Evolutionary conservation across 2,113 vertebrate genomes (phyloP).

Genomic region (Paedocypris sp.): DNA sequence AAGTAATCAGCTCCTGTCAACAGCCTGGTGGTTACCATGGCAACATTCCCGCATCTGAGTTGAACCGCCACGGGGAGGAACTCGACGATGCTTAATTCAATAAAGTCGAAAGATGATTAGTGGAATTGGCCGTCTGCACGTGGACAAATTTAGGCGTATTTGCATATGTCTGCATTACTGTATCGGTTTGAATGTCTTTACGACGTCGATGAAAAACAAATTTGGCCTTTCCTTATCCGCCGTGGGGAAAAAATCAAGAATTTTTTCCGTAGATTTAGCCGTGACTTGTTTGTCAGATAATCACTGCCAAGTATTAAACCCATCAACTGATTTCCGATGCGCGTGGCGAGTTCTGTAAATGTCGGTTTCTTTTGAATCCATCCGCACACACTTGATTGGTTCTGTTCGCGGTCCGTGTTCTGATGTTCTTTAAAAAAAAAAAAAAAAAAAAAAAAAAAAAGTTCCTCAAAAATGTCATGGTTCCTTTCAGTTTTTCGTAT

Average conservation of each 20-base stretch:
- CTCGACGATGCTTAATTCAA: slow-evolving; percentile 6
- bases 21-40: slow-evolving; percentile 31
- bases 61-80: slow-evolving; percentile 9
- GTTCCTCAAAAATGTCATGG: too few relatives aligned
- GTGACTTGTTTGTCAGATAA: not conserved
- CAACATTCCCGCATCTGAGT: slow-evolving; percentile 21
- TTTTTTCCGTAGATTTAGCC: not conserved
- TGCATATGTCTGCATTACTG: not conserved
- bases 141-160: not conserved
- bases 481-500: too few relatives aligned
- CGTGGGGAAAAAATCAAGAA: too few relatives aligned
- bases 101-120: slow-evolving; percentile 1
- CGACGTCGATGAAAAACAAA: too few relatives aligned
- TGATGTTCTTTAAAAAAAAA: too few relatives aligned
- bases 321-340: not conserved
- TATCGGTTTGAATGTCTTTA: slow-evolving; percentile 1
- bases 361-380: too few relatives aligned
- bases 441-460: too few relatives aligned
- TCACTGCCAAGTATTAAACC: slow-evolving; percentile 20
- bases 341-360: too few relatives aligned
- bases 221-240: too few relatives aligned
- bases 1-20: slow-evolving; percentile 32
- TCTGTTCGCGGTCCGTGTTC: too few relatives aligned
- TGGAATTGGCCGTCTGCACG: not conserved
- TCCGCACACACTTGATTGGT: too few relatives aligned